Percentiles rank a stretch among this genome's conserved stretches.
Evolutionary conservation across 2,888 invertebrate genomes (phyloP).

Genomic region (Synanthedon formicaeformis): DNA sequence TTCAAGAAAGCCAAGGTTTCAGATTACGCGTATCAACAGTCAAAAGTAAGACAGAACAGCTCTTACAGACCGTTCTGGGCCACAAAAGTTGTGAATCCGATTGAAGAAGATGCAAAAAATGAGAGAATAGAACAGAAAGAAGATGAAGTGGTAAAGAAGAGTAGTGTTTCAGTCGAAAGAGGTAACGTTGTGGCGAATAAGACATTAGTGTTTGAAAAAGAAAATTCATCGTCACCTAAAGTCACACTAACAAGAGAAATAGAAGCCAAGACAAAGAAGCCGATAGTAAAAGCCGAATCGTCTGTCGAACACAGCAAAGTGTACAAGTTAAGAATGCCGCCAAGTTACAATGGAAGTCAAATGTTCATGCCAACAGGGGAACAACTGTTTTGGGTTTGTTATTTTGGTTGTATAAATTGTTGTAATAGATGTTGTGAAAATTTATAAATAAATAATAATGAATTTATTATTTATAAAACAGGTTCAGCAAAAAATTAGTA

Average conservation of each 20-base stretch:
- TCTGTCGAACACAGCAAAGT: conserved; percentile 30
- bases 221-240: conserved; percentile 24
- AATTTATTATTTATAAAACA: too few relatives aligned
- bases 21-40: conserved; percentile 41
- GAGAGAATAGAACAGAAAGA: conserved; percentile 7
- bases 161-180: conserved; percentile 13
- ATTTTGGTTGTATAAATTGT: conserved; percentile 1
- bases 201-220: conserved; percentile 21
- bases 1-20: conserved; percentile 45
- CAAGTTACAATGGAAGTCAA: conserved; percentile 42
- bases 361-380: conserved; percentile 56
- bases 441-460: background rate
- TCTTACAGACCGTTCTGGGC: conserved; percentile 47
- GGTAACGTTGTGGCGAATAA: conserved; percentile 21
- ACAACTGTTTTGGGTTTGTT: conserved; percentile 54
- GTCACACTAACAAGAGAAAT: conserved; percentile 13
- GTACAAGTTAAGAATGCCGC: conserved; percentile 31
- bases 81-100: conserved; percentile 27
- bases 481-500: too few relatives aligned
- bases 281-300: conserved; percentile 14
- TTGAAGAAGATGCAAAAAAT: conserved; percentile 4
- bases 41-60: conserved; percentile 37
- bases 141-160: conserved; percentile 10
- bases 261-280: conserved; percentile 4
- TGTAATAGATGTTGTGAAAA: background rate